Base-by-base conservation (phyloP, 1,140 invertebrate species). In the Chelonus insularis region DNA sequence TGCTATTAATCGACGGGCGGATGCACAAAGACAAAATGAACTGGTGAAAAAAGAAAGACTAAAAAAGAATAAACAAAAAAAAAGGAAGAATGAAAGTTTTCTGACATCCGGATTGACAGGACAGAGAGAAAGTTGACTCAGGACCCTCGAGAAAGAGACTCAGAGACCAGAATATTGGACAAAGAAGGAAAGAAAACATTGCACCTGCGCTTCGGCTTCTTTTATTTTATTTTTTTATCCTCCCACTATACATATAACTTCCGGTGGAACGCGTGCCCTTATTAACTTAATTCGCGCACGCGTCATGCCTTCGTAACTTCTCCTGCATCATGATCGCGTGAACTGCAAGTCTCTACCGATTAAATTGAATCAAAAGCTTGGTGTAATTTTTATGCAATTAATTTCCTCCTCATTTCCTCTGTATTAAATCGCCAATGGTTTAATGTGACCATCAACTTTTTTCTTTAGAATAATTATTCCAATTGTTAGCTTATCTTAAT, bases 251-350 rank as follows among this genome's bases (percentile, higher is more conserved):
- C 47, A 59, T 16, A 32, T 58, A 63, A 62, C 63, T 70, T 70
- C 68, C 68, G 68, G 66, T 62, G 50, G 41, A 63, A 62, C 68
- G 68, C 70, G 70, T 70, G 70, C 66, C 68, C 68, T 66, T 64
- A 65, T 66, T 55, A 68, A 68, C 57, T 62, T 63, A 41, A 60
- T 47, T 60, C 20, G 64, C 34, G 57, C 58, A 62, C 65, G 66
- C 65, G 63, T 64, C 59, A 64, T 52, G 62, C 62, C 32, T 39
- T 48, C 59, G 52, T 60, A 62, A 56, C 62, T 64, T 64, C 59
- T 20, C 48, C 14, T 20, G 32, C 4, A 59, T 54, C 52, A 39
- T 57, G 52, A 61, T 60, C 56, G 18, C 45, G 18, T 45, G 25
- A 29, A 45, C 7, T 11, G 8, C 18, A n/a, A 29, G 25, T 29